Percentiles rank a stretch among this genome's conserved stretches.
Conservation (phyloP, 2,888 invertebrate genomes). For the Onchidella celtica region DNA sequence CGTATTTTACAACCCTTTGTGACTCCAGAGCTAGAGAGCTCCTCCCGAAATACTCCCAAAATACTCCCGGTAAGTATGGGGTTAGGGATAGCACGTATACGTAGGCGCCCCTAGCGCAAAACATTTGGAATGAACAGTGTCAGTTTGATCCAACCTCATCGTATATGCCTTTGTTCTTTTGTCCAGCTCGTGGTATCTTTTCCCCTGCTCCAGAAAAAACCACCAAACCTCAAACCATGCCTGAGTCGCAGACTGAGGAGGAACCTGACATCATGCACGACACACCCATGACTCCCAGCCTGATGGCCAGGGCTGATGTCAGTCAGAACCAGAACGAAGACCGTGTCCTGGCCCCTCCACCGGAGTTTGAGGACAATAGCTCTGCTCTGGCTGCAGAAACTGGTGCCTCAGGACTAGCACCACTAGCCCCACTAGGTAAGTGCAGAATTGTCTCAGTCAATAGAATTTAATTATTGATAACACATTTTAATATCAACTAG, state of each 20-base stretch:
- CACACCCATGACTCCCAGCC: constrained; percentile 28
- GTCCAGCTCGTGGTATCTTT: not conserved
- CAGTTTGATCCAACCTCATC: too few relatives aligned
- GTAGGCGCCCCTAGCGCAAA: too few relatives aligned
- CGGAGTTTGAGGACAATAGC: constrained; percentile 13
- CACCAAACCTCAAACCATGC: not conserved
- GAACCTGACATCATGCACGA: constrained; percentile 48
- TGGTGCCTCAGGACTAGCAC: not conserved
- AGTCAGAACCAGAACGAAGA: not conserved
- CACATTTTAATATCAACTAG: too few relatives aligned
- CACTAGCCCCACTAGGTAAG: constrained; percentile 10
- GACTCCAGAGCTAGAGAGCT: too few relatives aligned
- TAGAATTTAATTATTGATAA: too few relatives aligned
- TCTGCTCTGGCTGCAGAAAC: not conserved
- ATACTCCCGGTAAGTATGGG: too few relatives aligned
- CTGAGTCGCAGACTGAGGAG: constrained; percentile 1
- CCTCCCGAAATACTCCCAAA: too few relatives aligned
- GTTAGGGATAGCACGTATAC: too few relatives aligned
- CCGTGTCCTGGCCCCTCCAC: not conserved
- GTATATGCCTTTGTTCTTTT: too few relatives aligned
- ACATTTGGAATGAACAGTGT: too few relatives aligned
- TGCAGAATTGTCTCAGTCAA: too few relatives aligned
- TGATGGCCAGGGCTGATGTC: constrained; percentile 4
- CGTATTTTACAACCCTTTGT: too few relatives aligned
- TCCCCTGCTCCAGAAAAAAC: not conserved